These are phyloP conservation scores for Anhinga anhinga DNA, from an alignment of 2,113 vertebrate species.

Conservation along the genomic window DNA sequence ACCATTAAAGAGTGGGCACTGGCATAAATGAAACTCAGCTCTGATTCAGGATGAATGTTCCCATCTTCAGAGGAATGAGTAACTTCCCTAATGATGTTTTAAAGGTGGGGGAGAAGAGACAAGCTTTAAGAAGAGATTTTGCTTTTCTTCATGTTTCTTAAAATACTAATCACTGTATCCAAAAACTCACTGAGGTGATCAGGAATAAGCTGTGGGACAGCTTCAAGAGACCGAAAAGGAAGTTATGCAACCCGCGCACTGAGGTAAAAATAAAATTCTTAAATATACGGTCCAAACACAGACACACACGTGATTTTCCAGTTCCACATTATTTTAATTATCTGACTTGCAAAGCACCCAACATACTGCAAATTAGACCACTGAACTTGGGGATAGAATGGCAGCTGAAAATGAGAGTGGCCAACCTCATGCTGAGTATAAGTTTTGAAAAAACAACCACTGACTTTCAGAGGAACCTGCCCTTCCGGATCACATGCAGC, in stretches of 20 bases:
- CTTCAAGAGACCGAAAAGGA: background rate
- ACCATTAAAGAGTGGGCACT: background rate
- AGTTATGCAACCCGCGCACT: background rate
- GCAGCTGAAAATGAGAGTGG: background rate
- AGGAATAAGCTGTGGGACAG: background rate
- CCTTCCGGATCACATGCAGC: background rate
- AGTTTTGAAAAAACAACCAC: background rate
- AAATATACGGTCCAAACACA: background rate
- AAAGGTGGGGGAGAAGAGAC: background rate
- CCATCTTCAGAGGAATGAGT: background rate
- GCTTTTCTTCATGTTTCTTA: background rate
- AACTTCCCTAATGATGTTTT: background rate
- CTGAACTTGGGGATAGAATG: background rate
- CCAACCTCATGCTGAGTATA: background rate
- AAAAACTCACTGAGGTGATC: background rate
- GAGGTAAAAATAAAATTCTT: background rate
- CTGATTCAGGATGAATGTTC: background rate
- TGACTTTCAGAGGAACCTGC: background rate
- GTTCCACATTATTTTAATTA: conserved; percentile 5
- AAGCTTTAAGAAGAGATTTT: background rate
- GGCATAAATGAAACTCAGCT: background rate
- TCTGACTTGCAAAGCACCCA: conserved; percentile 6
- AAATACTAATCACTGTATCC: background rate
- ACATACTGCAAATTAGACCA: background rate
- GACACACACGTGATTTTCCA: background rate